Conservation (phyloP, 1,140 invertebrate species). For the Drosophila ananassae region DNA sequence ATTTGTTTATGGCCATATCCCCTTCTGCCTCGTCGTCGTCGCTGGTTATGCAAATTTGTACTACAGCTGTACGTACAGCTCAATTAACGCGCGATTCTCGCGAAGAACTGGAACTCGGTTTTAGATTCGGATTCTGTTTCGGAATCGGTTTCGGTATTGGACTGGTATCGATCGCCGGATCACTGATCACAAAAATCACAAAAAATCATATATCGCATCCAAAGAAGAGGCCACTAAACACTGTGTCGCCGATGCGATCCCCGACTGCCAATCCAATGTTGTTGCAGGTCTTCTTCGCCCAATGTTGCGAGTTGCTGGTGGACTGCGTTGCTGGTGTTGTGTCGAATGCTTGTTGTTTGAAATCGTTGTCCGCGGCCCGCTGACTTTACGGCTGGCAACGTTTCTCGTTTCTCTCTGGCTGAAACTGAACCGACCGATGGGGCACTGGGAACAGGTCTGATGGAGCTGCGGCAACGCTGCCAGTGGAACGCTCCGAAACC, state of each 20-base stretch:
- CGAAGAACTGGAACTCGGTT: constrained; percentile 5
- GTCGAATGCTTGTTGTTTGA: constrained; percentile 4
- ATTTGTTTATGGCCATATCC: constrained; percentile 69
- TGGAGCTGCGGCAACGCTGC: constrained; percentile 18
- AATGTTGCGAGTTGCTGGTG: constrained; percentile 6
- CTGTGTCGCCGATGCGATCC: neutral
- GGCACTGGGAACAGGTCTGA: constrained; percentile 68
- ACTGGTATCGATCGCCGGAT: constrained; percentile 4
- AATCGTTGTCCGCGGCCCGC: constrained; percentile 43
- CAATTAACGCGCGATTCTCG: constrained; percentile 63
- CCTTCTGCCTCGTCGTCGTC: constrained; percentile 17
- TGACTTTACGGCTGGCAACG: constrained; percentile 47
- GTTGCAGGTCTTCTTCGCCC: neutral
- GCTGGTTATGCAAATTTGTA: constrained; percentile 71
- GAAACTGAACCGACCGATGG: constrained; percentile 38
- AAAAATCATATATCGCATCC: constrained; percentile 12
- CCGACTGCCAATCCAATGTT: constrained; percentile 2
- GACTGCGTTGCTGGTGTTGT: constrained; percentile 11
- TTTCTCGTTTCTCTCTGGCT: constrained; percentile 62
- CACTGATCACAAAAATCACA: constrained; percentile 29
- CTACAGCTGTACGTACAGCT: constrained; percentile 75
- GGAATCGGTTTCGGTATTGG: neutral
- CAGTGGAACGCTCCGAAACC: constrained; percentile 34
- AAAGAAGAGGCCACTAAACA: neutral
- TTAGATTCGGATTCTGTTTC: neutral